Conservation (phyloP, 2,113 vertebrate species). For the Donacobius atricapilla region DNA sequence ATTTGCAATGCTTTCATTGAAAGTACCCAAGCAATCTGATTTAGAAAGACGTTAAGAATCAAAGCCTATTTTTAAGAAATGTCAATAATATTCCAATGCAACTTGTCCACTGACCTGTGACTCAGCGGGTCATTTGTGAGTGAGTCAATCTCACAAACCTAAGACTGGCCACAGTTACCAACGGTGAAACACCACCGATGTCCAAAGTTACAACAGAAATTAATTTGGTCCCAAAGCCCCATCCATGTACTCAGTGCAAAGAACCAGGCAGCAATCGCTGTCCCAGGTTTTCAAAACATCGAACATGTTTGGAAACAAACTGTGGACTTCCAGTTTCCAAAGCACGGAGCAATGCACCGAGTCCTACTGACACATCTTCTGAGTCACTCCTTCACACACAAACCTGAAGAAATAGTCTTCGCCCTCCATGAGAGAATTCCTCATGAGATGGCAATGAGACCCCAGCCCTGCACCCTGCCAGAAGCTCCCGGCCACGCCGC, state of each 20-base stretch:
- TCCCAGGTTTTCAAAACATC: not conserved
- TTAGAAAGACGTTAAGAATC: slow-evolving; percentile 20
- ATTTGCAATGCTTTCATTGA: slow-evolving; percentile 65
- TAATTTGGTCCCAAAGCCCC: not conserved
- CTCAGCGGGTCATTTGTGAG: not conserved
- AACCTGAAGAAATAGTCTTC: not conserved
- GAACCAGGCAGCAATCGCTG: not conserved
- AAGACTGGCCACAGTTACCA: not conserved
- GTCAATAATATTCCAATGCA: slow-evolving; percentile 10
- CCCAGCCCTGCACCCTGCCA: not conserved
- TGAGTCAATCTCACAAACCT: slow-evolving; percentile 18
- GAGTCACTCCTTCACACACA: not conserved
- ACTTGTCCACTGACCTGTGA: slow-evolving; percentile 27
- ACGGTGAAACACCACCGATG: not conserved
- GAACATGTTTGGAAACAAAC: not conserved
- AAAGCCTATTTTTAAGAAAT: slow-evolving; percentile 10
- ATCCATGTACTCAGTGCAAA: not conserved
- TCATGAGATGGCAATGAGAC: not conserved
- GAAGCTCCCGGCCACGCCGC: fast-evolving
- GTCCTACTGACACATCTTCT: not conserved
- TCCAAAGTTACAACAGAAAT: not conserved
- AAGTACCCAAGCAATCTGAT: slow-evolving; percentile 57
- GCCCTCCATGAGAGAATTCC: not conserved
- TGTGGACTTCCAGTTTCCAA: not conserved
- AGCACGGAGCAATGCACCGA: not conserved